Base-by-base conservation (phyloP, 2,888 invertebrate species). In the Drosophila nr. medialis region DNA sequence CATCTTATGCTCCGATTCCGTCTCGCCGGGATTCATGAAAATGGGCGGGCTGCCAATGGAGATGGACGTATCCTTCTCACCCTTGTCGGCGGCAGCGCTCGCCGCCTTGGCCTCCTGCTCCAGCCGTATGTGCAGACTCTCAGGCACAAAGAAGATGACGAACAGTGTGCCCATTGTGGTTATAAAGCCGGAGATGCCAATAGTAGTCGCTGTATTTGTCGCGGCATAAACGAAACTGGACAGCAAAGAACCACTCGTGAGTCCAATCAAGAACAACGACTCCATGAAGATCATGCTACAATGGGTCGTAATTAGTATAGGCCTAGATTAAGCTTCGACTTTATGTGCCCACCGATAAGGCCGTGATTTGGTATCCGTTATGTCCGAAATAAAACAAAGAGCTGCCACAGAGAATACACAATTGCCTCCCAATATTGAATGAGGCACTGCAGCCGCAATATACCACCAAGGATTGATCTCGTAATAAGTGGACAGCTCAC, bases 371-470 rank as follows among this genome's bases (percentile, higher is more conserved):
- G 93, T 93, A 13, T 94, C 92, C 0, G 95, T 95, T 53, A 95
- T 94, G 89, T 96, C 96, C 64, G 95, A 94, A 68, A 96, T 92
- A 81, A 95, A 95, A 83, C 95, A 95, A 79, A 94, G 94, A 1
- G 94, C 93, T 6, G 94, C 95, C 63, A 95, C 95, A 50, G 95
- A 94, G 67, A 95, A 92, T 2, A 95, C 94, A 21, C 95, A 94
- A 77, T 94, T 94, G 0, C 96, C 96, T 1, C 96, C 96, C 32
- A 94, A 92, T 18, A 95, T 49, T 0, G 95, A 94, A 55, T 94
- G 93, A 0, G 95, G 95, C 29, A 95, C 91, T 1, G 93, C 92
- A 0, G 94, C 93, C n/a, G 95, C 63, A 45, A 95, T 92, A 71
- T 94, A 94, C 79, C 86, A 89, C 93, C 93, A 93, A 13, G 93